Evolutionary conservation across 2,797 vertebrate genomes (phyloP), one percentile per base, ranked within the genome.

Genomic region (Chrosomus eos): DNA sequence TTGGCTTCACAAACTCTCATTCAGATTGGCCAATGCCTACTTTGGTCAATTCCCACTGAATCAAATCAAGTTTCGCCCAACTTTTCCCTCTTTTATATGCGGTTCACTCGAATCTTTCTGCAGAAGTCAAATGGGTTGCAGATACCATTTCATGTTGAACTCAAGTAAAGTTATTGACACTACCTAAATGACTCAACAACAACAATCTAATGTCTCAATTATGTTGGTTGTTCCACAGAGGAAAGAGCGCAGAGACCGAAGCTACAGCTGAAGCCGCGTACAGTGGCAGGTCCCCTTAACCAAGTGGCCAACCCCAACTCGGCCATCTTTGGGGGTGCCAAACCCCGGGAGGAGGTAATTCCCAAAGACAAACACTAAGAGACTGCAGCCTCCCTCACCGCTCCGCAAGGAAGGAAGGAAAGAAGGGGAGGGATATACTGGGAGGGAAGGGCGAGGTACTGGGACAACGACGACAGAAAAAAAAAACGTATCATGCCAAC

Each of bases 231-330:
- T 88, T 68, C 85, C 88, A 0, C 96, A 99, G 98, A 99, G 97
- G 98, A 99, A 91, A 92, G 98, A 88, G 98, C 98, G 83, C 97
- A 98, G 95, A 95, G 98, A 67, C 98, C 98, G 53, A 94, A 96
- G 84, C 97, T 99, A 88, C 98, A 99, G 94, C 96, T 99, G 93
- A 99, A 99, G 92, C 98, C 98, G 67, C 97, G 98, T 86, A 99
- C 98, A 70, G 97, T 99, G 64, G 96, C 93, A 2, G 98, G 95
- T 8, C 98, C 98, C 73, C 97, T 99, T 90, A 99, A 99, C 92
- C 98, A 99, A 96, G 98, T 99, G 93, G 98, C 98, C 96, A 99
- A 99, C 92, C 98, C 98, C 7, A 96, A 99, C 92, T 99, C 98
- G 4, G 98, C 98, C 73, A 99, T 99, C 95, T 99, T 99, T 1